phyloP scores from a whole-genome alignment of 2,113 vertebrate genomes.

The Plestiodon gilberti region DNA sequence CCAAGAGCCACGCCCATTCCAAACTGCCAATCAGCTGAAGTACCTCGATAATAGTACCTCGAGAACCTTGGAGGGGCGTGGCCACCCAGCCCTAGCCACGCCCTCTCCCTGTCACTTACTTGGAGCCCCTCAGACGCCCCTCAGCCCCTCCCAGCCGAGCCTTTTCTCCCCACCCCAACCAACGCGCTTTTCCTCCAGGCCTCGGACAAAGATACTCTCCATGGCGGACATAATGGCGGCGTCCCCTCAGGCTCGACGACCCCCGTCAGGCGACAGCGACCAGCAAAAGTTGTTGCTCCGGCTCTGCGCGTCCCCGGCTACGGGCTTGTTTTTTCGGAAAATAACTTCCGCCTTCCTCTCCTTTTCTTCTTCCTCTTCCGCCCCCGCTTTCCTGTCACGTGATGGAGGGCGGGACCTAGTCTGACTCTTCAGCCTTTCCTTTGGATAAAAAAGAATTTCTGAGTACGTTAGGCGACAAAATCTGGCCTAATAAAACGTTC shows the following conservation, averaged over 20 bases:
- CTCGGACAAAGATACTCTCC: conserved; percentile 82
- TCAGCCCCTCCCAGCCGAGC: background rate
- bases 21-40: no score
- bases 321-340: background rate
- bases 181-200: background rate
- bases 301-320: no score
- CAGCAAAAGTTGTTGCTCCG: background rate
- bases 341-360: background rate
- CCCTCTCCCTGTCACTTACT: background rate
- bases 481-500: no score
- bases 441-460: no score
- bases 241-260: background rate
- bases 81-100: background rate
- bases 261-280: no score
- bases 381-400: background rate
- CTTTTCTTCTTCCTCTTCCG: background rate
- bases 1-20: background rate
- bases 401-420: background rate
- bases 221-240: conserved; percentile 69
- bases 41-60: background rate
- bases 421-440: rapidly evolving
- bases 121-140: background rate
- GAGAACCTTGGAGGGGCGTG: background rate
- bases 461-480: no score
- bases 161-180: no score